Base-by-base conservation (phyloP, 1,140 invertebrate species). In the Lordiphosa stackelbergi region DNA sequence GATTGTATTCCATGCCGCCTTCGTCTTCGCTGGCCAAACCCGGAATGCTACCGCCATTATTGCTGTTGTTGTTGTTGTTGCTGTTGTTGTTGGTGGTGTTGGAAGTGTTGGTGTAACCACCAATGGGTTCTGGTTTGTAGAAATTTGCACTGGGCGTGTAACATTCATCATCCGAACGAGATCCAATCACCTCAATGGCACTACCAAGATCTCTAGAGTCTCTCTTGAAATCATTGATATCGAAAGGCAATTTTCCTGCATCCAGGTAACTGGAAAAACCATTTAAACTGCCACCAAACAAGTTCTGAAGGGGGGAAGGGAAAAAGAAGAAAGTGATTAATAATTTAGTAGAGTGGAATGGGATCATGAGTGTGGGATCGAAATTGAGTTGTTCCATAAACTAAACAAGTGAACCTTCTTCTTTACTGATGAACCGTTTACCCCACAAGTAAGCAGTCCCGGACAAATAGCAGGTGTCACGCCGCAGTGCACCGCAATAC, bases 171-270 rank as follows among this genome's bases (percentile, higher is more conserved):
- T 87, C 85, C 8, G 85, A 73, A 12, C 85, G 86, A 5, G 88
- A 85, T 12, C 83, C 87, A 57, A 91, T 91, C 6, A 90, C 90
- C 73, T 91, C 90, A 54, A 91, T 90, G 42, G 77, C 73, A 8
- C 65, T 77, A n/a, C 75, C 75, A 5, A 57, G 54, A 58, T 81
- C 71, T 22, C 74, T 62, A 12, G 77, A 64, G 48, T 86, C 85
- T 7, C 72, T 43, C 62, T 87, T 87, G 31, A 88, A 88, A 54
- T 88, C 87, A 41, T 88, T 88, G 24, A 88, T 87, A 42, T 88
- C 85, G 55, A 88, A 88, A 8, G 87, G 87, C 31, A 88, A 63
- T 31, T 84, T 83, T 4, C 81, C 81, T 11, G 66, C 68, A 48
- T 88, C 85, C 47, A 86, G 66, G 53, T 86, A 88, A 11, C 87